Base-by-base conservation (phyloP, 2,888 invertebrate genomes). In the Drosophila vallismaia region DNA sequence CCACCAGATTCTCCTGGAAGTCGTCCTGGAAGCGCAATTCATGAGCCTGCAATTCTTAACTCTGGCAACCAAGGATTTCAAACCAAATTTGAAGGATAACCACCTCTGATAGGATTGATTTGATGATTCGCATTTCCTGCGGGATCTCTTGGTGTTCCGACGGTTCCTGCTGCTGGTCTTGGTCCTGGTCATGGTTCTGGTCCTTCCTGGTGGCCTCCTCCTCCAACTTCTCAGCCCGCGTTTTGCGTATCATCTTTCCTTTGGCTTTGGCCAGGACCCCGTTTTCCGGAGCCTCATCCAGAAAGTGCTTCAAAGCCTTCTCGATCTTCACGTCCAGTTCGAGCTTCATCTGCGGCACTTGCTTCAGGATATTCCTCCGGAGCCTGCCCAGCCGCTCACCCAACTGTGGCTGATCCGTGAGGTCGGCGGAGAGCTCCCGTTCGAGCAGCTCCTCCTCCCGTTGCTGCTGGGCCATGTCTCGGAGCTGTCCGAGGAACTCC, bases 321-420 rank as follows among this genome's bases (percentile, higher is more conserved):
- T 86, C 85, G 10, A 91, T 89, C 67, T 91, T 91, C 2, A 70
- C 71, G 5, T 84, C 75, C 19, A 91, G 66, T 0, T 82, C 63
- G 2, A 42, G 53, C 42, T 90, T 89, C 87, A 90, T 90, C 7
- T 74, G 69, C 0, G 84, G 77, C 29, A 91, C 77, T 57, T 90
- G 88, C 7, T 84, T 64, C 6, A 87, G 26, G 33, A 91, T 88
- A 3, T 76, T 71, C 2, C 51, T 70, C 8, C 90, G 83, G 12
- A 91, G 66, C 4, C 72, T 54, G 0, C 81, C 79, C 63, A 91
- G 29, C 1, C 79, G 60, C 44, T 72, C 52, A 6, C 68, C 53
- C n/a, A 75, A 3, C 2, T 40, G 19, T 1, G 60, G 56, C 24
- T 57, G 42, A 24, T 62, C 52, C 2, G 45, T 53, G 2, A 49